Evolutionary conservation across 2,888 invertebrate species (phyloP).

Genomic region (Heteromurus nitidus): DNA sequence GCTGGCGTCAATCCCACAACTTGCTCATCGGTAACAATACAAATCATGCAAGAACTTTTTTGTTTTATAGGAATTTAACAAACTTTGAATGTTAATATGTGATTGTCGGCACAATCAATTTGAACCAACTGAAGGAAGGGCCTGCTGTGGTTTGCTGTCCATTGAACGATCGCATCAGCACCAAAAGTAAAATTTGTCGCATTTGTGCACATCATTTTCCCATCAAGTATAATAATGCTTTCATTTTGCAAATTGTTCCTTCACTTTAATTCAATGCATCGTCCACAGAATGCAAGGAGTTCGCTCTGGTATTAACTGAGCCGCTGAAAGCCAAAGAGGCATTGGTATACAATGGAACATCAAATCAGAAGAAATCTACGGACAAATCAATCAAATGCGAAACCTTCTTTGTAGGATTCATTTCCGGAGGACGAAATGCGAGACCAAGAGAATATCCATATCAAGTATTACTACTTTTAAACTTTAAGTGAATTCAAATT

Average conservation of each 20-base stretch:
- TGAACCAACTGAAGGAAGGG: slow-evolving; percentile 26
- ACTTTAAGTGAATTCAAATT: background rate
- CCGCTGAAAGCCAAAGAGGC: slow-evolving; percentile 15
- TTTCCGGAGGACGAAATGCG: slow-evolving; percentile 64
- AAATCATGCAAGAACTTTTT: too few species aligned
- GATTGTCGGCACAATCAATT: too few species aligned
- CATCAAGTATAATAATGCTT: too few species aligned
- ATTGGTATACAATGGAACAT: background rate
- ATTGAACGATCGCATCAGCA: slow-evolving; percentile 22
- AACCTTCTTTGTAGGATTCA: slow-evolving; percentile 23
- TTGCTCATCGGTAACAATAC: slow-evolving; percentile 41
- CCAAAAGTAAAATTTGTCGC: background rate
- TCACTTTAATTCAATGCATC: too few species aligned
- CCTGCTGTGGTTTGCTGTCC: slow-evolving; percentile 57
- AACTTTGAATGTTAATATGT: too few species aligned
- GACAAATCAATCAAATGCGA: slow-evolving; percentile 13
- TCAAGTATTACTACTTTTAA: slow-evolving; percentile 45
- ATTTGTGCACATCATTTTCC: too few species aligned
- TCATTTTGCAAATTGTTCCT: too few species aligned
- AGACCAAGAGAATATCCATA: slow-evolving; percentile 56
- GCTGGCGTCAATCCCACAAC: slow-evolving; percentile 53
- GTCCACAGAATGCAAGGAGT: slow-evolving; percentile 58
- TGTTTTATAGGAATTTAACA: too few species aligned
- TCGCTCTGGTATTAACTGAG: slow-evolving; percentile 8
- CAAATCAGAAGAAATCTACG: background rate